A percentile compares a stretch with the other conserved stretches of the same genome.
Conservation (phyloP, 2,888 invertebrate genomes). For the Deroplatys truncata region DNA sequence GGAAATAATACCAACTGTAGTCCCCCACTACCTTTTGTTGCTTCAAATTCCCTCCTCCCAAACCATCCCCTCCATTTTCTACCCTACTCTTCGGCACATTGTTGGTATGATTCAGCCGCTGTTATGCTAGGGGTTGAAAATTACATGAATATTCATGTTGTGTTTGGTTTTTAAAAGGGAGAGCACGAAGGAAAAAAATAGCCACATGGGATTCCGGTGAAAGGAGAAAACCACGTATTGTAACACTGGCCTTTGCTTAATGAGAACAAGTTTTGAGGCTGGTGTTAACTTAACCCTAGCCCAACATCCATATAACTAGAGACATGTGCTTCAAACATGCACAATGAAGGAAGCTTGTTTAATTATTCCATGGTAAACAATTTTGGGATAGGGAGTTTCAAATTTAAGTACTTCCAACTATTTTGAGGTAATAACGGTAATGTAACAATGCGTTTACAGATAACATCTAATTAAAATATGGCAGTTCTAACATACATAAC, state of each 20-base stretch:
- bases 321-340: not conserved
- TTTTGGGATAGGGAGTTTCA: no score
- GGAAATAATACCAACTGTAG: not conserved
- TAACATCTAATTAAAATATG: no score
- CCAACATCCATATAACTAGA: not conserved
- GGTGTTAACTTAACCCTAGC: not conserved
- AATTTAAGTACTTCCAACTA: not conserved
- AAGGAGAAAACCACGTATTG: not conserved
- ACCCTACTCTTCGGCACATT: not conserved
- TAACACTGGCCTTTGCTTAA: not conserved
- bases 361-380: not conserved
- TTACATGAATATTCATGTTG: conserved; percentile 8
- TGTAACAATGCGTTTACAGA: no score
- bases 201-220: not conserved
- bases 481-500: no score
- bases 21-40: not conserved
- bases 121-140: conserved; percentile 2
- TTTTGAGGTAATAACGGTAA: no score
- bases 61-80: not conserved
- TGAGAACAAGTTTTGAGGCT: not conserved
- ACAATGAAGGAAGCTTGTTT: not conserved
- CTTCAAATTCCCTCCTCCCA: not conserved
- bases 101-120: not conserved
- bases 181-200: not conserved
- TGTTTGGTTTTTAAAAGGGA: not conserved